Conservation (phyloP, 2,888 invertebrate genomes). For the Mimachlamys varia region DNA sequence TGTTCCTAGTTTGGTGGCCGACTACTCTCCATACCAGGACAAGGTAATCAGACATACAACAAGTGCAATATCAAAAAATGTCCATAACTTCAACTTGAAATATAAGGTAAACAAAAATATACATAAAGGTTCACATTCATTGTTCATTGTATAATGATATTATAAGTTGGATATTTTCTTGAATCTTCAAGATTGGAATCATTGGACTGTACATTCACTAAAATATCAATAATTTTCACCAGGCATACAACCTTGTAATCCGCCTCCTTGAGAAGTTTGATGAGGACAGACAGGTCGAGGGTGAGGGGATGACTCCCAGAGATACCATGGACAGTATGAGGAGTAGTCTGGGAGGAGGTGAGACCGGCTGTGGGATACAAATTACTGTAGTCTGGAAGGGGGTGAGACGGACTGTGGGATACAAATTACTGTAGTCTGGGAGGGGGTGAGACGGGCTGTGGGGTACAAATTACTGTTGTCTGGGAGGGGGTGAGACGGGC, state of each 20-base stretch:
- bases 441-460: not conserved
- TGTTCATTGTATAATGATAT: too few species aligned
- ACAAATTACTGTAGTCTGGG: not conserved
- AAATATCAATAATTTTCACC: conserved; percentile 9
- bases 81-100: too few species aligned
- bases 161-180: too few species aligned
- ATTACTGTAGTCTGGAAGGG: not conserved
- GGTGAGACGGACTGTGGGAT: not conserved
- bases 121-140: too few species aligned
- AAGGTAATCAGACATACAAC: conserved; percentile 59
- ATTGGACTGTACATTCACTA: too few species aligned
- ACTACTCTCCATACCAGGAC: conserved; percentile 65
- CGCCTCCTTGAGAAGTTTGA: conserved; percentile 56
- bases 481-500: not conserved
- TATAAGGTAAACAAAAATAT: too few species aligned
- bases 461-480: not conserved
- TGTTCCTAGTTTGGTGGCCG: conserved; percentile 71
- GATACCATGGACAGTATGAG: conserved; percentile 57
- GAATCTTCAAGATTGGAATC: too few species aligned
- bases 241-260: conserved; percentile 68
- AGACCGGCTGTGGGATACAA: not conserved
- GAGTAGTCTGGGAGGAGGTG: conserved; percentile 51
- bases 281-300: conserved; percentile 46
- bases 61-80: not conserved
- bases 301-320: conserved; percentile 42